Conservation (phyloP, 2,797 vertebrate species). For the Tokudaia tokunoshimensis region DNA sequence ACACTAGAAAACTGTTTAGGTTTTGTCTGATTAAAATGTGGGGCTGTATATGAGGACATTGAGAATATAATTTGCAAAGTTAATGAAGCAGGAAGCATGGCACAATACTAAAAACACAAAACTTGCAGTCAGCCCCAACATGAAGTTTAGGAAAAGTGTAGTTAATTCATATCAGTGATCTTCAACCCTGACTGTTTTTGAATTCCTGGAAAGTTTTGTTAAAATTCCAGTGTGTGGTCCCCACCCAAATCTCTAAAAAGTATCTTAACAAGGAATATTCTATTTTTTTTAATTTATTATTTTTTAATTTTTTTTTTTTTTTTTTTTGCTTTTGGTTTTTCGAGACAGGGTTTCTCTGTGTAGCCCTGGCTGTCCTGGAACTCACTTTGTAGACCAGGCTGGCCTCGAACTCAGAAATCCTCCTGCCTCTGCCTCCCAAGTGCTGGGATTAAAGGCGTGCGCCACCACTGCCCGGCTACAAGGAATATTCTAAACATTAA, state of each 20-base stretch:
- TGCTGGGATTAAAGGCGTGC: no score
- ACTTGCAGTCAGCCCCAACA: background rate
- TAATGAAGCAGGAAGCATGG: conserved; percentile 49
- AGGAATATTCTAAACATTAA: conserved; percentile 7
- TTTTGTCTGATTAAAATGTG: conserved; percentile 57
- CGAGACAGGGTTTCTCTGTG: no score
- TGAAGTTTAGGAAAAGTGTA: conserved; percentile 25
- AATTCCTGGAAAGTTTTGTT: conserved; percentile 33
- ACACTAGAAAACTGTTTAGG: conserved; percentile 26
- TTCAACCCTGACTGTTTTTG: background rate
- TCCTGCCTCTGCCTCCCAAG: no score
- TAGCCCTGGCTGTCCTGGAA: no score
- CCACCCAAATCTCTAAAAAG: background rate
- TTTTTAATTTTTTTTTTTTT: no score
- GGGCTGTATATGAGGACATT: background rate
- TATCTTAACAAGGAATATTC: conserved; percentile 23
- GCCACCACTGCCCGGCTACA: background rate
- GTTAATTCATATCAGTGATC: background rate
- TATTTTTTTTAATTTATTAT: no score
- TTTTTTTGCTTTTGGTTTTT: no score
- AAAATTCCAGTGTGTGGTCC: background rate
- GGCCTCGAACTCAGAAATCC: no score
- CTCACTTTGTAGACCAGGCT: no score
- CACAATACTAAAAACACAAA: conserved; percentile 39
- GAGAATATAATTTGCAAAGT: conserved; percentile 51